Base-by-base conservation (phyloP, 64 coral and sea anemone genomes). In the Porites australiensis region DNA sequence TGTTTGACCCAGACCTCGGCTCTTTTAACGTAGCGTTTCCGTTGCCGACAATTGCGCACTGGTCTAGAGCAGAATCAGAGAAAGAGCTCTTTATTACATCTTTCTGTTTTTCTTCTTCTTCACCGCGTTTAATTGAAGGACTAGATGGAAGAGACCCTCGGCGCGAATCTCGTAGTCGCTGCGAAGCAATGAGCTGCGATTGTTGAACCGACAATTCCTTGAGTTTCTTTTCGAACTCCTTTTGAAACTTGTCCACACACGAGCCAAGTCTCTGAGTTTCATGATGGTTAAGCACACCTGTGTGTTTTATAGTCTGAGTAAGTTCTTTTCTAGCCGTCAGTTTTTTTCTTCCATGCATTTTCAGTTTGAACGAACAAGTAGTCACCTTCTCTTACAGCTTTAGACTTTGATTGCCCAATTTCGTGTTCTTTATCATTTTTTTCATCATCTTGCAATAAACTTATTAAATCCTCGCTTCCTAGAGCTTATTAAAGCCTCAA, bases 161-260 rank as follows among this genome's bases (percentile, higher is more conserved):
- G 4, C 81, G 63, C 4, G 81, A 84, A 13, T 84, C 46, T 69
- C 81, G 81, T 68, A 22, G 67, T 3, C 47, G 61, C 63, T 84
- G 81, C 7, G 81, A 84, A 19, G 61, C 81, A 8, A 68, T 45
- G 3, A 84, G 81, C 8, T 21, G 8, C 8, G 81, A 68, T 50
- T 84, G 61, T 19, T 84, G 81, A 8, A 68, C 19, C 16, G 81
- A 84, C 45, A 84, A 68, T 19, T 84, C 81, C 46, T 46, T 64
- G 4, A 84, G 44, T 69, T 84, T 84, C 63, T 52, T 20, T 64
- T 84, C 81, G 18, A 68, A 84, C 69, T 84, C 81, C 58, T 69
- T 84, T 84, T 84, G 64, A 69, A 66, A 84, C 15, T 22, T 84
- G 20, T 84, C 81, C 63, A 84, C 81, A 1, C 63, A 84, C 50